A percentile compares a stretch with the other conserved stretches of the same genome.
phyloP scores from a whole-genome alignment of 2,113 vertebrate genomes.

The Theristicus caerulescens region DNA sequence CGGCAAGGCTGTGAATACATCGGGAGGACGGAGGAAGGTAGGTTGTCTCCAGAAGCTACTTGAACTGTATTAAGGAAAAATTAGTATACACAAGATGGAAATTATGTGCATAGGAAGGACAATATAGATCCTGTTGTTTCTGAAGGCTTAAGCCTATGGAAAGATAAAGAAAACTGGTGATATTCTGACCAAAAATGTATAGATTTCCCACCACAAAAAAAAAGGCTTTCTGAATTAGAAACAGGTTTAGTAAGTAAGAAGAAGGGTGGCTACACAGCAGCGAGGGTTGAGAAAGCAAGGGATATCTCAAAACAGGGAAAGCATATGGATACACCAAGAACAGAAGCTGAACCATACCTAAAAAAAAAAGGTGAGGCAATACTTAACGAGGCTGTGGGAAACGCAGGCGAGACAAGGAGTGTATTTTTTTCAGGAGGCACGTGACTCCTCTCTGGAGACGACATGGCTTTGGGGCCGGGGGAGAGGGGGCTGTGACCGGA shows the following conservation, averaged over 20 bases:
- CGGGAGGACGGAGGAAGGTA: background rate
- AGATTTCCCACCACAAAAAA: background rate
- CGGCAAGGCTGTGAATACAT: background rate
- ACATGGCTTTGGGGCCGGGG: background rate
- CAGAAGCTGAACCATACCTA: background rate
- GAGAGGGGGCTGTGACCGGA: background rate
- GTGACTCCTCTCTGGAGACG: background rate
- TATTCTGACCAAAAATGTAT: background rate
- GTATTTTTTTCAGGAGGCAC: background rate
- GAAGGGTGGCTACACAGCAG: background rate
- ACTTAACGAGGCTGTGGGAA: background rate
- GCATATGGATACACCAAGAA: background rate
- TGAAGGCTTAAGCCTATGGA: background rate
- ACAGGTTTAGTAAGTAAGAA: background rate
- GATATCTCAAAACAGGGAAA: background rate
- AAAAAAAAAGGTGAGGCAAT: background rate
- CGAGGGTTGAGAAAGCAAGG: background rate
- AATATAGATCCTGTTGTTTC: background rate
- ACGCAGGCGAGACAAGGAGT: fast-evolving
- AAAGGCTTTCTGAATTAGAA: background rate
- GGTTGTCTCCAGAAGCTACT: background rate
- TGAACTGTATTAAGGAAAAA: background rate
- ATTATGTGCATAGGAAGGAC: background rate
- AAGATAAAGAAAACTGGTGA: background rate
- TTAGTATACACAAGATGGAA: background rate